Conservation (phyloP, 2,113 vertebrate species). For the Morone saxatilis region DNA sequence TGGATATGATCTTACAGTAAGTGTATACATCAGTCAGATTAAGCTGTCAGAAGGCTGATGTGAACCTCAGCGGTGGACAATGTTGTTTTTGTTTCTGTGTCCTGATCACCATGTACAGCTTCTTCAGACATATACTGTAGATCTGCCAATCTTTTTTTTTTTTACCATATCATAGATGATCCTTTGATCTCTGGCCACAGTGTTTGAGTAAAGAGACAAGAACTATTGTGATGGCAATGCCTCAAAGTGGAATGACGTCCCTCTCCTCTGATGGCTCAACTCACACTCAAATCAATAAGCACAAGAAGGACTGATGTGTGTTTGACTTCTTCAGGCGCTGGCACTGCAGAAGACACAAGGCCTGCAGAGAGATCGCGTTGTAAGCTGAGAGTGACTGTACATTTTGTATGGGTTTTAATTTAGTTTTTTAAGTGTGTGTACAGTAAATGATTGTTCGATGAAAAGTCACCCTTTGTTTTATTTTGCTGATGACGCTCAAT, state of each 20-base stretch:
- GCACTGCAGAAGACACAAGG: constrained; percentile 1
- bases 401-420: constrained; percentile 70
- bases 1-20: constrained; percentile 24
- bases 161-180: constrained; percentile 27
- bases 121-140: constrained; percentile 49
- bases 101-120: constrained; percentile 45
- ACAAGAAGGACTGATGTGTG: constrained; percentile 63
- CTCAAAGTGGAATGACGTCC: constrained; percentile 25
- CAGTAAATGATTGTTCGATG: constrained; percentile 62
- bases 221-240: not conserved
- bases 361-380: constrained; percentile 10
- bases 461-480: constrained; percentile 33
- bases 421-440: constrained; percentile 61
- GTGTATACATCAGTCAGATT: constrained; percentile 17
- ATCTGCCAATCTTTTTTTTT: constrained; percentile 34
- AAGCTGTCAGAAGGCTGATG: constrained; percentile 25
- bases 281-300: constrained; percentile 64
- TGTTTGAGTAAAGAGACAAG: constrained; percentile 16
- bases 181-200: constrained; percentile 32
- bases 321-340: constrained; percentile 11
- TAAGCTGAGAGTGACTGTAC: constrained; percentile 44
- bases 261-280: constrained; percentile 36
- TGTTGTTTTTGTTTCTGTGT: constrained; percentile 40
- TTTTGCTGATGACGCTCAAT: constrained; percentile 32
- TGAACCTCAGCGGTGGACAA: constrained; percentile 23